Evolutionary conservation across 2,888 invertebrate species (phyloP), one percentile per base, ranked within the genome.

Genomic region (Melolontha melolontha): DNA sequence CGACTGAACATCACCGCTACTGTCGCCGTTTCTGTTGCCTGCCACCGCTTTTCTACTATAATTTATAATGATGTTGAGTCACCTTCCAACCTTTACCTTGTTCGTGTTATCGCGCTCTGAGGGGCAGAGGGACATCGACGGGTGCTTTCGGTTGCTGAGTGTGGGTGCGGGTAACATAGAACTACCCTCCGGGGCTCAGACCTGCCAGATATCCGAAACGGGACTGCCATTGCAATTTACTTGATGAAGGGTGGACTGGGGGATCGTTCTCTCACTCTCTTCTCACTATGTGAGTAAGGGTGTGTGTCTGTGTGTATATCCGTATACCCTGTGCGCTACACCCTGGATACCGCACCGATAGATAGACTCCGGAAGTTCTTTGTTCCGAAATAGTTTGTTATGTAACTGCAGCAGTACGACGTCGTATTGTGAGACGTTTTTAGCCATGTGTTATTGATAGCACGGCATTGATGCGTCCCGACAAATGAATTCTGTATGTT

Each of bases 131-230:
- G 72, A 68, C 68, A 74, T 67, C 72, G 59, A 57, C 66, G 67
- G 71, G 54, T 39, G 59, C 44, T 42, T 54, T 34, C 54, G 62
- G 62, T 17, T 62, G 70, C 52, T 57, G 68, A 68, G 69, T 67
- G 67, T 62, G 70, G 64, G 71, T 68, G 71, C 69, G 71, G 74
- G 73, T 71, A 70, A 71, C 72, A 67, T 68, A 70, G 72, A 68
- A 72, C 71, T 74, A 74, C 77, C 80, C 78, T 79, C 77, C 75
- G 79, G 77, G 80, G 79, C 76, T 77, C 79, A 74, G 77, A 80
- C 80, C 81, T 81, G 80, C 79, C 80, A 81, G 81, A 81, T 81
- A 81, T 79, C 80, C 81, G 80, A 81, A 80, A 80, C 80, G 81
- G 80, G 79, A 72, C 80, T 79, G 80, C 79, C 78, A 80, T 79